A percentile compares a stretch with the other conserved stretches of the same genome.
phyloP scores from a whole-genome alignment of 2,113 vertebrate species.

The Acrocephalus arundinaceus region DNA sequence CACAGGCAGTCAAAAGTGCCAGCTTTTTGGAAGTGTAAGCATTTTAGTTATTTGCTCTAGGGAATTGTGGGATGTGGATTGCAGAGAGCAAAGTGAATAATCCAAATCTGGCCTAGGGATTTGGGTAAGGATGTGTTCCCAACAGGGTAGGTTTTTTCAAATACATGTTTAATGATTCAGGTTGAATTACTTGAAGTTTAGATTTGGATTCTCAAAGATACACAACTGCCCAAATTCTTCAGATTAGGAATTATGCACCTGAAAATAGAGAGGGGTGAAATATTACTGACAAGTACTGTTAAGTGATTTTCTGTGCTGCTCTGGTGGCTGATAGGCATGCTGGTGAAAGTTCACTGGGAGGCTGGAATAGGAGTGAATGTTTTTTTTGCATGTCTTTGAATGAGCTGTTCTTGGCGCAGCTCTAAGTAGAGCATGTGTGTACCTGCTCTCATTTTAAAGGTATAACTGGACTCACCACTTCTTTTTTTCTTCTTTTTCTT shows the following conservation, averaged over 20 bases:
- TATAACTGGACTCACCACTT: background rate
- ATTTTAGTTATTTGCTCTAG: background rate
- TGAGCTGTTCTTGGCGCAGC: background rate
- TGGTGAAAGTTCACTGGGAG: background rate
- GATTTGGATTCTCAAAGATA: background rate
- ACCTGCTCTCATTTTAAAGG: slow-evolving; percentile 34
- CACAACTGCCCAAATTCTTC: background rate
- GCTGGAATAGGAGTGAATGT: background rate
- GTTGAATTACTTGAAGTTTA: background rate
- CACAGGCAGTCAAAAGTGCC: background rate
- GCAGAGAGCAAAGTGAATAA: background rate
- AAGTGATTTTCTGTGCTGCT: background rate
- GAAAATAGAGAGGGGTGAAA: background rate
- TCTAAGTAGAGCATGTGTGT: background rate
- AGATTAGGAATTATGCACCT: background rate
- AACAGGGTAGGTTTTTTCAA: background rate
- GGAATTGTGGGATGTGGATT: background rate
- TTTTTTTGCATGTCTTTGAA: background rate
- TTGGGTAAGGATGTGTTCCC: background rate
- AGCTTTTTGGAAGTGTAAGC: background rate
- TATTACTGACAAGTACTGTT: background rate
- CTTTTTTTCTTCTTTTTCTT: background rate
- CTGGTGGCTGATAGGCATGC: background rate
- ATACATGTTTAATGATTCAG: background rate
- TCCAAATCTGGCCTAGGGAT: background rate